Percentiles rank a stretch among this genome's conserved stretches.
Conservation (phyloP, 2,797 vertebrate genomes). For the Coranthus polyacanthus region DNA sequence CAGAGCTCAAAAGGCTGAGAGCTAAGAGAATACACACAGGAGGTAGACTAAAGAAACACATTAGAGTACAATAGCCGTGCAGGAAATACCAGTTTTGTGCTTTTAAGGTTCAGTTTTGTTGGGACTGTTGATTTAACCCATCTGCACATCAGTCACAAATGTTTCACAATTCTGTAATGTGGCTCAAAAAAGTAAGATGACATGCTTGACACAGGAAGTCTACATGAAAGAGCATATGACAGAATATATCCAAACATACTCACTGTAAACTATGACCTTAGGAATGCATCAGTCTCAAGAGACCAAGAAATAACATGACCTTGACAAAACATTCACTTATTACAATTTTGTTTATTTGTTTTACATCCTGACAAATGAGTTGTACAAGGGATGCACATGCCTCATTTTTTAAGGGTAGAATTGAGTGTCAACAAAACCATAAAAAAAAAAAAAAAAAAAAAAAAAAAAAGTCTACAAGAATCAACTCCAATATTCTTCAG, state of each 20-base stretch:
- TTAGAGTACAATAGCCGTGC: conserved; percentile 3
- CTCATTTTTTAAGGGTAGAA: background rate
- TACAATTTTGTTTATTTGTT: background rate
- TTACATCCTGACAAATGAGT: background rate
- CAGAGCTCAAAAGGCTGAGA: background rate
- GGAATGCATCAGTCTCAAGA: background rate
- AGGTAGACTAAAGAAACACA: conserved; percentile 15
- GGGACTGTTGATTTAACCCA: background rate
- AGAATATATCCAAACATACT: background rate
- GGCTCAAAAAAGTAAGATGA: background rate
- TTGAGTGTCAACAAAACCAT: background rate
- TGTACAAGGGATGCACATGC: background rate
- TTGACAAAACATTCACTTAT: background rate
- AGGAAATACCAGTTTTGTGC: conserved; percentile 35
- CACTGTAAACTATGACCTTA: background rate
- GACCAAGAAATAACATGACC: background rate
- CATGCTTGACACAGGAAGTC: conserved; percentile 3
- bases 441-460: conserved; percentile 7
- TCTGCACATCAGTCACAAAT: background rate
- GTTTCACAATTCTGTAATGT: background rate
- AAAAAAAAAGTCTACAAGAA: background rate
- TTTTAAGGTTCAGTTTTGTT: background rate
- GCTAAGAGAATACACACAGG: conserved; percentile 12
- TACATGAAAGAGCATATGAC: background rate
- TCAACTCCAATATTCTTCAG: background rate